phyloP scores from a whole-genome alignment of 2,113 vertebrate genomes.

The Piliocolobus tephrosceles region DNA sequence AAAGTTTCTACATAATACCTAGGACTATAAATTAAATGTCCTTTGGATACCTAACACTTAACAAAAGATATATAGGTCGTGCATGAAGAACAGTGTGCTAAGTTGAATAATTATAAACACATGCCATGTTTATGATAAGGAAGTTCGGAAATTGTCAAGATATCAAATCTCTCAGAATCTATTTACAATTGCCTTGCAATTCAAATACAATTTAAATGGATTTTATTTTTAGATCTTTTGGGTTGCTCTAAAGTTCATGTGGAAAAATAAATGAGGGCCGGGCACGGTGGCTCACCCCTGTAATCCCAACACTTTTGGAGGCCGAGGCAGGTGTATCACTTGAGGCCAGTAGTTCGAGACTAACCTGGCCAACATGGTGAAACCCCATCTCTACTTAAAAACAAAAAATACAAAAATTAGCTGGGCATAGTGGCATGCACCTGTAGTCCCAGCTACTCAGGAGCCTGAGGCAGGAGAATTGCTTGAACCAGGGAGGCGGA shows the following conservation, averaged over 20 bases:
- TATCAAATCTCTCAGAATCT: not conserved
- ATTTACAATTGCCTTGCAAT: not conserved
- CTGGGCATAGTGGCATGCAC: no score
- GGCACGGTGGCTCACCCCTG: no score
- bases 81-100: not conserved
- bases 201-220: conserved; percentile 23
- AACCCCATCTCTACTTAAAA: no score
- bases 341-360: no score
- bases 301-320: no score
- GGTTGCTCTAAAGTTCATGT: not conserved
- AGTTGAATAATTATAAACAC: conserved; percentile 15
- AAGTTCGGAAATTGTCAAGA: conserved; percentile 1
- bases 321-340: no score
- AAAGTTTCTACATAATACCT: not conserved
- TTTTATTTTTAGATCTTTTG: conserved; percentile 14
- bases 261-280: not conserved
- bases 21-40: not conserved
- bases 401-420: no score
- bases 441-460: no score
- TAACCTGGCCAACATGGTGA: no score
- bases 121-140: not conserved
- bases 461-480: no score
- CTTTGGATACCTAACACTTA: not conserved
- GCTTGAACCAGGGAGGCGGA: no score
- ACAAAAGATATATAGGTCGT: not conserved